Evolutionary conservation across 2,888 invertebrate species (phyloP), one percentile per base, ranked within the genome.

Genomic region (Agrilus biguttatus): DNA sequence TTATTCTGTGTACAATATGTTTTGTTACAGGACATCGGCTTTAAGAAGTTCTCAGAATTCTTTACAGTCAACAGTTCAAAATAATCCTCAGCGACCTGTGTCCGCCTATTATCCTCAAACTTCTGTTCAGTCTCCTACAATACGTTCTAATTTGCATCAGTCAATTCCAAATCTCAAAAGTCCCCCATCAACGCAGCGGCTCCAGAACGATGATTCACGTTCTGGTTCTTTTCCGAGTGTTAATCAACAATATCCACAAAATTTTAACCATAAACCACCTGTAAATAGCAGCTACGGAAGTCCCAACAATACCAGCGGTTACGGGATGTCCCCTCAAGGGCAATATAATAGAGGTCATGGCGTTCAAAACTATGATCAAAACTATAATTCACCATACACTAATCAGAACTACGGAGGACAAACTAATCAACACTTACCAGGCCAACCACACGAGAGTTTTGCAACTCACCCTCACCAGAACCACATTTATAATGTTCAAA

Each of bases 41-140:
- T 61, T 76, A 43, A 72, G 78, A 49, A 79, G 78, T 51, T 79
- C 80, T 5, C 73, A 74, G 53, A 73, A 70, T 52, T 71, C 73
- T n/a, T 56, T 74, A 21, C 73, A 74, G 53, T 71, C 72, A 14
- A 65, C 70, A 6, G 66, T 70, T n/a, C 49, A 73, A 58, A 60
- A 59, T 47, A 56, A 58, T 45, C 54, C 58, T 14, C 67, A 76
- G 48, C 67, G 77, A 21, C 77, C 77, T 1, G 69, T 74, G 32
- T 77, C 77, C 1, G 76, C 77, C 0, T 77, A 77, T 51, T 68
- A 66, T 43, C 62, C 63, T 8, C 61, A 42, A 52, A 42, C 45
- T 14, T 28, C 28, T 28, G 38, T 40, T 8, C 39, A 40, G 44
- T 8, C 46, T 37, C 19, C 50, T 41, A 6, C 46, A 4, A 32